Evolutionary conservation across 2,113 vertebrate species (phyloP).

Genomic region (Psettodes erumei): DNA sequence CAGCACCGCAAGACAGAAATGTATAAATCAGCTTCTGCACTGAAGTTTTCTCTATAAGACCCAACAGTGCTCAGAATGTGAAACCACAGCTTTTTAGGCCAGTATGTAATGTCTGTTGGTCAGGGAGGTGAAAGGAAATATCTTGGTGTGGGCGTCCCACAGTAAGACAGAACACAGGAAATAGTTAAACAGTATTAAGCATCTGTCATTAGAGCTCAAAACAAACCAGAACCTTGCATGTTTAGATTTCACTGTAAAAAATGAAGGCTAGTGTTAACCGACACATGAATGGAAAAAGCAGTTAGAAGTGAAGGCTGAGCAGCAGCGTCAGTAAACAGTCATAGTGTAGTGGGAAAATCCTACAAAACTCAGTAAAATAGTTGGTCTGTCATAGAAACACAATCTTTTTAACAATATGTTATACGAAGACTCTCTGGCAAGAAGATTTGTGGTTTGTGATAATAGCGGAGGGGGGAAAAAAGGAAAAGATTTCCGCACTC

Average conservation of each 20-base stretch:
- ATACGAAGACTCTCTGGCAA: slow-evolving; percentile 37
- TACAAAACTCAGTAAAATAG: slow-evolving; percentile 69
- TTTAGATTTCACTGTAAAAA: slow-evolving; percentile 45
- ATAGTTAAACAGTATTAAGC: slow-evolving; percentile 48
- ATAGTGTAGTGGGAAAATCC: slow-evolving; percentile 74
- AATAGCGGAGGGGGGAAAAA: slow-evolving; percentile 27
- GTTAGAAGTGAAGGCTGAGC: slow-evolving; percentile 45
- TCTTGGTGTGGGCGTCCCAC: slow-evolving; percentile 84
- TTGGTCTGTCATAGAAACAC: slow-evolving; percentile 48
- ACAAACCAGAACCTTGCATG: slow-evolving; percentile 34
- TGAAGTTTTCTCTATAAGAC: not conserved
- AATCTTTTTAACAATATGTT: slow-evolving; percentile 62
- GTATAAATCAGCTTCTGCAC: not conserved
- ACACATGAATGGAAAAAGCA: slow-evolving; percentile 62
- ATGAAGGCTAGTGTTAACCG: slow-evolving; percentile 33
- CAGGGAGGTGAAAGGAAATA: slow-evolving; percentile 76
- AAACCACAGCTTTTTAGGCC: slow-evolving; percentile 80
- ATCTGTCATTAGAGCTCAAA: slow-evolving; percentile 40
- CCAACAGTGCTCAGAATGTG: slow-evolving; percentile 61
- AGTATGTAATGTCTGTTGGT: slow-evolving; percentile 84
- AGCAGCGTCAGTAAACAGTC: slow-evolving; percentile 36
- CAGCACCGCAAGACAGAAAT: slow-evolving; percentile 3
- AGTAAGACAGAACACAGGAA: slow-evolving; percentile 58
- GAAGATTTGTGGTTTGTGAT: slow-evolving; percentile 53
- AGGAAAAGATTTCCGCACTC: slow-evolving; percentile 27